Base-by-base conservation (phyloP, 2,888 invertebrate genomes). In the Lasiommata megera region DNA sequence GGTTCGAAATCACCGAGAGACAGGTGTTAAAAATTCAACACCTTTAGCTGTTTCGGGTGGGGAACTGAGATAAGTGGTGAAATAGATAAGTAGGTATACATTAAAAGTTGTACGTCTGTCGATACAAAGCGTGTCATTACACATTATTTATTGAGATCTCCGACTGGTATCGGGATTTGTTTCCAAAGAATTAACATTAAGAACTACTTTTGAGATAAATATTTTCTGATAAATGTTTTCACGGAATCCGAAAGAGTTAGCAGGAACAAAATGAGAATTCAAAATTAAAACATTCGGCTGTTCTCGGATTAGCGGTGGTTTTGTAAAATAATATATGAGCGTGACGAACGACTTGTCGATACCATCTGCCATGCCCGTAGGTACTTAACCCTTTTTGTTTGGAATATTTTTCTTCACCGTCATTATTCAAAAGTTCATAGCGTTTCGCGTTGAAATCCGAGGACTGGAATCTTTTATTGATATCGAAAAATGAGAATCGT, bases 11-110 rank as follows among this genome's bases (percentile, higher is more conserved):
- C 34, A 80, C 80, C 77, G 80, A 82, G 81, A 81, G 89, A 89
- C 89, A 90, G 89, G 89, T 90, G 90, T 90, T 84, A 89, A 88
- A 80, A 89, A 83, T 84, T 81, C 80, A 84, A 89, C 87, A 88
- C 86, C 82, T 89, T 85, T 83, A 78, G 71, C 67, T 81, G 80
- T 80, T 82, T 84, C 84, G 78, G 74, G 76, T 73, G 74, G 75
- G 76, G 78, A 79, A 78, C 76, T 76, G 63, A 81, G 86, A 87
- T 87, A 88, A 87, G 87, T 77, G 68, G 73, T 79, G 79, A 78
- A 82, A 85, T 84, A 88, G 87, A 89, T 87, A 84, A 79, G 80
- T 87, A 84, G 79, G 80, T 76, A 76, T 73, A 76, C 73, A 72
- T 74, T 72, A 74, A 74, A 71, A 71, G 73, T 82, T 78, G 80